Evolutionary conservation across 1,140 invertebrate genomes (phyloP), one percentile per base, ranked within the genome.

Genomic region (Zaprionus vittiger): DNA sequence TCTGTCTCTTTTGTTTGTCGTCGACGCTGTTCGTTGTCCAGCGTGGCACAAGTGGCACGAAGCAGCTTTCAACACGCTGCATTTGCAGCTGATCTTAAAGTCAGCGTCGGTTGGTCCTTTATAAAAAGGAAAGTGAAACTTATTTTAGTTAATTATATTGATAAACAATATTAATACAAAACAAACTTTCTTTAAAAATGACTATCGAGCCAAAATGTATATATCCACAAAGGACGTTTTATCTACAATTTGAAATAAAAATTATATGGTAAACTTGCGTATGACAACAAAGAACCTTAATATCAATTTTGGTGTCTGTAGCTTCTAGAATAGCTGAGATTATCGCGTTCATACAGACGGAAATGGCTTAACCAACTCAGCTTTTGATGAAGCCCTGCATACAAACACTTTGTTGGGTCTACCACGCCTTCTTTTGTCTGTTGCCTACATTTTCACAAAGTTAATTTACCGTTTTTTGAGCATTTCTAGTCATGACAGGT

Each of bases 1-100:
- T 11, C 20, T 56, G n/a, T 24, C 24, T 11, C 11, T 28, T 14
- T 15, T 57, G 14, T 41, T 14, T 61, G 20, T 52, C 44, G 44
- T 49, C 59, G 38, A 31, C 9, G 17, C 22, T 37, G 54, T 49
- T 73, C 71, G 44, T 61, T 68, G 67, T 37, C 14, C 34, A 17
- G 24, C 24, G 7, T 17, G 49, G 54, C 37, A 28, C 63, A 9
- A 54, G 63, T 52, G 24, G 12, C n/a, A 34, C 52, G 22, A 68
- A 12, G n/a, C 20, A 57, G 47, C 47, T 64, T 56, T 65, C 52
- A 73, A 62, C 57, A 62, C 38, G 12, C 31, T 44, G 20, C 15
- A 28, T 15, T 62, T 17, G 4, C 41, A 57, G 55, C 70, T 66
- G 37, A 44, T 34, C 47, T 63, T 5, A 14, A n/a, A 41, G 14